Evolutionary conservation across 2,113 vertebrate species (phyloP).

Genomic region (Bos indicus): DNA sequence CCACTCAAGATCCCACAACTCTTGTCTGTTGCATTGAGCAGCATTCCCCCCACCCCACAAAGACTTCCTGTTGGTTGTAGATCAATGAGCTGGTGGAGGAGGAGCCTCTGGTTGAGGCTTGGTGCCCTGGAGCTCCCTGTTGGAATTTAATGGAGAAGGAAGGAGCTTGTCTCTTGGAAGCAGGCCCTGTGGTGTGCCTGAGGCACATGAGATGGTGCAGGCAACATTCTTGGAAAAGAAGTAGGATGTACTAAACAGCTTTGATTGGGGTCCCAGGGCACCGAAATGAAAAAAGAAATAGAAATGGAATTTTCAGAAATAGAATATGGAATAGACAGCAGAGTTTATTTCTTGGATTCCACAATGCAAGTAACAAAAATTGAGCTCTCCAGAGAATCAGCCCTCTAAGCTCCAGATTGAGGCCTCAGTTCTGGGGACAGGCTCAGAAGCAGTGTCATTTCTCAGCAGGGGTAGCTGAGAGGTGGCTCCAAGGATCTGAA

Average conservation of each 20-base stretch:
- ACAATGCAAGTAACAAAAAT: not conserved
- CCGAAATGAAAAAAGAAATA: not conserved
- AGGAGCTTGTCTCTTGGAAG: not conserved
- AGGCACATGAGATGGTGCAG: fast-evolving
- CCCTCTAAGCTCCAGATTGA: not conserved
- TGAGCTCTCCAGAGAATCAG: not conserved
- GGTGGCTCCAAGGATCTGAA: not conserved
- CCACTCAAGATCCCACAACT: not conserved
- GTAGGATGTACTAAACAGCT: not conserved
- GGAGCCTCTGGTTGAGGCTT: not conserved
- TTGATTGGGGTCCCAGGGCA: not conserved
- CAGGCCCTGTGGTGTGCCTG: not conserved
- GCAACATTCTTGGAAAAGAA: not conserved
- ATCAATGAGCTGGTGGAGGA: not conserved
- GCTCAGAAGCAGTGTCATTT: not conserved
- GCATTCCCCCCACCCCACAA: not conserved
- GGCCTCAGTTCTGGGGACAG: not conserved
- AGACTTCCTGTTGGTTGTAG: not conserved
- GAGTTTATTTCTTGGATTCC: not conserved
- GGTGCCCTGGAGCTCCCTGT: not conserved
- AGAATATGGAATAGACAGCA: not conserved
- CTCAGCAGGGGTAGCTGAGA: constrained; percentile 2
- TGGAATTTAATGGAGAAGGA: not conserved
- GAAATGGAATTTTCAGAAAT: not conserved
- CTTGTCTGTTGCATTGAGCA: not conserved